phyloP scores from a whole-genome alignment of 2,797 vertebrate species.

The Pteronotus mesoamericanus region DNA sequence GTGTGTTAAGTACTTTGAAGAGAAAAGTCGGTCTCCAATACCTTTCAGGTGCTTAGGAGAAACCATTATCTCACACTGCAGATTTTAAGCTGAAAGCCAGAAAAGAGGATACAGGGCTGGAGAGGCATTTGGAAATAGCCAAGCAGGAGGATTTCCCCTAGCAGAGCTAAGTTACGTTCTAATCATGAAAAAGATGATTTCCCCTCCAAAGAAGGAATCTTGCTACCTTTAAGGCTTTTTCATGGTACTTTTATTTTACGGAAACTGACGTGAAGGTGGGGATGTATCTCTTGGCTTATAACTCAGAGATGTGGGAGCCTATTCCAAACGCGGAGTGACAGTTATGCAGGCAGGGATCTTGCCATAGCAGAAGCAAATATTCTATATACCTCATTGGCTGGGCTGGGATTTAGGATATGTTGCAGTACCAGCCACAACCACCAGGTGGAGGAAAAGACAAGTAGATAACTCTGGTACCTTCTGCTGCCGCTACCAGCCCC shows the following conservation, averaged over 20 bases:
- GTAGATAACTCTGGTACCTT: not conserved
- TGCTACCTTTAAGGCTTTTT: conserved; percentile 7
- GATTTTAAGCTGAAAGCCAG: not conserved
- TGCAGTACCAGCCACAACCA: conserved; percentile 50
- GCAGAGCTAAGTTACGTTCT: not conserved
- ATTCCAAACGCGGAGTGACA: not conserved
- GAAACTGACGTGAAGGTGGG: not conserved
- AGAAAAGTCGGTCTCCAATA: conserved; percentile 29
- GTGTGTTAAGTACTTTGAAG: conserved; percentile 30
- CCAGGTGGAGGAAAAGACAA: conserved; percentile 46
- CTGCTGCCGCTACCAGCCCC: not conserved
- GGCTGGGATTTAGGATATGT: not conserved
- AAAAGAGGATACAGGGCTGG: not conserved
- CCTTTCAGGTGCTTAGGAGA: conserved; percentile 46
- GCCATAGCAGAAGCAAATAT: not conserved
- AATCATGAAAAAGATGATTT: not conserved
- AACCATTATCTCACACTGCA: not conserved
- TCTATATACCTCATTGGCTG: conserved; percentile 25
- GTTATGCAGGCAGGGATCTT: not conserved
- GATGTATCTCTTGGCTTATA: not conserved
- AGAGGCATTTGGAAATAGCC: not conserved
- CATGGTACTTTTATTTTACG: conserved; percentile 50
- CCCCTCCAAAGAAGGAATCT: not conserved
- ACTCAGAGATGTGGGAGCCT: not conserved
- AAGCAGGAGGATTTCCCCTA: not conserved